phyloP scores from a whole-genome alignment of 2,113 vertebrate species.

The Gymnorhina tibicen region DNA sequence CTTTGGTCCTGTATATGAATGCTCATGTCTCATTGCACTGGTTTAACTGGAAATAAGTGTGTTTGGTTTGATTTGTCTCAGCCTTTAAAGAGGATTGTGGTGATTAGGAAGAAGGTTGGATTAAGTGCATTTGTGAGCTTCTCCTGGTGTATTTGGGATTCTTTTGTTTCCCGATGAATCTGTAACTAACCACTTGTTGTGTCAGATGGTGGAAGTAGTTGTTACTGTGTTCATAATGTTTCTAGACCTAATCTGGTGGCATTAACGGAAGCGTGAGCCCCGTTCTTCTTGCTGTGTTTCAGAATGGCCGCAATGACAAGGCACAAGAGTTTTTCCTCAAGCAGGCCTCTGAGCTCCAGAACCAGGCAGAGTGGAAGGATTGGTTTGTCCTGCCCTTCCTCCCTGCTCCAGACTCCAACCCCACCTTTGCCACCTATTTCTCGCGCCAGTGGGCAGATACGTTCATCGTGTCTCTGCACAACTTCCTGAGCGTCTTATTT shows the following conservation, averaged over 20 bases:
- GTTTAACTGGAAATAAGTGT: background rate
- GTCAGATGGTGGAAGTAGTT: background rate
- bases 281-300: slow-evolving; percentile 28
- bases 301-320: slow-evolving; percentile 87
- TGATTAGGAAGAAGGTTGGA: background rate
- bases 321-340: slow-evolving; percentile 95
- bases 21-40: background rate
- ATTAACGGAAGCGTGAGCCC: background rate
- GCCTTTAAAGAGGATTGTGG: background rate
- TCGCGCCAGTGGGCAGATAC: slow-evolving; percentile 95
- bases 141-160: background rate
- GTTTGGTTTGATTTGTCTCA: background rate
- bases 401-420: slow-evolving; percentile 85
- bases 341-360: slow-evolving; percentile 88
- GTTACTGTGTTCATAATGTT: background rate
- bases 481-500: slow-evolving; percentile 96
- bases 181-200: background rate
- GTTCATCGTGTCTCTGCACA: slow-evolving; percentile 94
- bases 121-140: background rate
- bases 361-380: slow-evolving; percentile 92
- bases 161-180: background rate
- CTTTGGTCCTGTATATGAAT: background rate
- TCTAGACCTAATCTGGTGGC: background rate
- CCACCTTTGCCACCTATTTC: slow-evolving; percentile 89
- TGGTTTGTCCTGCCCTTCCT: slow-evolving; percentile 96